Conservation (phyloP, 2,113 vertebrate genomes). For the Hydrolagus affinis region DNA sequence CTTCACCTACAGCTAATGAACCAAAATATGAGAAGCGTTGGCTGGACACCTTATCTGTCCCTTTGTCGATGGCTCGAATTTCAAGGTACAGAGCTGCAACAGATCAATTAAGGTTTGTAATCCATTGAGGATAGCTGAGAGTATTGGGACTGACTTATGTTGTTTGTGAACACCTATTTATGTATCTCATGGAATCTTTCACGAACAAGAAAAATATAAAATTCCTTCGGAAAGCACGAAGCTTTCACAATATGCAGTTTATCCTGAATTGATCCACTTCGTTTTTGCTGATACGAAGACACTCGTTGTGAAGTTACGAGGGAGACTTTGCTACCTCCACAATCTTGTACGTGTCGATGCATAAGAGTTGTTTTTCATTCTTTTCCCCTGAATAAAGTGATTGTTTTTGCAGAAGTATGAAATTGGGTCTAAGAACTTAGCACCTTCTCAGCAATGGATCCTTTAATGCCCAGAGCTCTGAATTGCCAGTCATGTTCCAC, state of each 20-base stretch:
- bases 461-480: no score
- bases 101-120: conserved; percentile 81
- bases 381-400: background rate
- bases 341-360: no score
- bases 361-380: background rate
- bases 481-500: no score
- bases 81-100: conserved; percentile 75
- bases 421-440: background rate
- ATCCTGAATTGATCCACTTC: background rate
- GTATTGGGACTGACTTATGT: conserved; percentile 37
- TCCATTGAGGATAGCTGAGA: conserved; percentile 38
- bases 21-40: conserved; percentile 89
- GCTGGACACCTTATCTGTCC: conserved; percentile 74
- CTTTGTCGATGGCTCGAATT: conserved; percentile 81
- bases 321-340: background rate
- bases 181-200: conserved; percentile 43
- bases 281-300: background rate
- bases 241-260: background rate
- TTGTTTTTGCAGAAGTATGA: background rate
- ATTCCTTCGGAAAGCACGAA: conserved; percentile 54
- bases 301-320: background rate
- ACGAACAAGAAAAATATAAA: conserved; percentile 46
- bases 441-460: background rate
- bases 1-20: conserved; percentile 74
- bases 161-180: conserved; percentile 37